Percentiles rank a stretch among this genome's conserved stretches.
Evolutionary conservation across 2,888 invertebrate genomes (phyloP).

Genomic region (Odontomyia ornata): DNA sequence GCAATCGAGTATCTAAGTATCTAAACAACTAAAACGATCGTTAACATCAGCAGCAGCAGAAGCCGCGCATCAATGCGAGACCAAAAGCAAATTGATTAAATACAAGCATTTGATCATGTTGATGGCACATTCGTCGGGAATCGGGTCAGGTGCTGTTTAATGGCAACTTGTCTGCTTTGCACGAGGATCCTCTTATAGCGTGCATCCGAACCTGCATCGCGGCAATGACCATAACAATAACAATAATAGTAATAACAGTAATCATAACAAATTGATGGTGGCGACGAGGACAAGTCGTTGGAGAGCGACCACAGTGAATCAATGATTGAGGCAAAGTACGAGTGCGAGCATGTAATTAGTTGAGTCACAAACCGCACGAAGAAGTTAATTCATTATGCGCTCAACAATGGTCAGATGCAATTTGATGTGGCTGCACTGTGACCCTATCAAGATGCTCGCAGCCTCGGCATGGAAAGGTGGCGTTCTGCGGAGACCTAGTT

Average conservation of each 20-base stretch:
- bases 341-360: not conserved
- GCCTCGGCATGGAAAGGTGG: not conserved
- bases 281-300: conserved; percentile 1
- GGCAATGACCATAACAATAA: conserved; percentile 33
- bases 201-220: not conserved
- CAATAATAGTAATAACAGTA: conserved; percentile 36
- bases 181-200: not conserved
- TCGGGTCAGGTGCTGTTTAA: no score
- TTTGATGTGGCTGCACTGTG: not conserved
- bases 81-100: no score
- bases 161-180: no score
- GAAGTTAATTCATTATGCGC: not conserved
- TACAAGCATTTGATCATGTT: no score
- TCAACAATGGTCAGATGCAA: not conserved
- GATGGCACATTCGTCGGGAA: no score
- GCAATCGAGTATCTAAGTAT: not conserved
- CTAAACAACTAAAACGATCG: not conserved
- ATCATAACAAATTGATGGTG: conserved; percentile 27
- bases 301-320: not conserved
- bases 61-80: no score
- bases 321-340: not conserved
- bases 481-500: no score
- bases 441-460: not conserved
- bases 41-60: no score
- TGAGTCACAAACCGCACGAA: not conserved